Evolutionary conservation across 2,113 vertebrate species (phyloP), one percentile per base, ranked within the genome.

Genomic region (Seriola dumerili): DNA sequence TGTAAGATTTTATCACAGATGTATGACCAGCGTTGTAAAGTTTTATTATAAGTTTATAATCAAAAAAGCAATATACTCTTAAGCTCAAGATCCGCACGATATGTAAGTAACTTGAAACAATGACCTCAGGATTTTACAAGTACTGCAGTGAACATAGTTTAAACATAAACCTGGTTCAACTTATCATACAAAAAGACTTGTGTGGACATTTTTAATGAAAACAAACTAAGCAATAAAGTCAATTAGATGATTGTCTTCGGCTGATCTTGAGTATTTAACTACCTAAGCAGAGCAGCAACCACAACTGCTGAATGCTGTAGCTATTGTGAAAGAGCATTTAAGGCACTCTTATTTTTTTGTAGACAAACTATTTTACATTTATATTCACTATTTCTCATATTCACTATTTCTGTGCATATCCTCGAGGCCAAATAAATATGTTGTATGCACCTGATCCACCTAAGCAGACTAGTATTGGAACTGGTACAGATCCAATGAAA

Each of bases 131-230:
- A 58, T 73, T 81, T 86, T 75, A 78, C 5, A 59, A 38, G n/a
- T 16, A 71, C 34, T 71, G 4, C 12, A 73, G 25, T 29, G 32
- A 83, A 59, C 6, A 25, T 6, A 58, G 52, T 32, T 55, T 32
- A 25, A 66, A 10, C 19, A 54, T 57, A 36, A 76, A 21, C 12
- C 10, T 46, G 36, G 32, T 58, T 76, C 13, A 40, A 86, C 4
- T 42, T n/a, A 4, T 36, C 21, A 36, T 67, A 68, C 52, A 78
- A 81, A 70, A 46, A 29, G 29, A 29, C 29, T 29, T 29, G 25
- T 16, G 78, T 86, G 70, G 78, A 76, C 1, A 59, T 72, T 68
- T 29, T 76, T 81, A 78, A 81, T 64, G 50, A 75, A 40, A 78
- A 57, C 42, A 80, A 77, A 67, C 42, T 64, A 17, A 70, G 64